Percentiles rank a stretch among this genome's conserved stretches.
These are phyloP conservation scores for Sminthurinus aureus DNA, from an alignment of 2,888 invertebrate species.

Conservation along the genomic window DNA sequence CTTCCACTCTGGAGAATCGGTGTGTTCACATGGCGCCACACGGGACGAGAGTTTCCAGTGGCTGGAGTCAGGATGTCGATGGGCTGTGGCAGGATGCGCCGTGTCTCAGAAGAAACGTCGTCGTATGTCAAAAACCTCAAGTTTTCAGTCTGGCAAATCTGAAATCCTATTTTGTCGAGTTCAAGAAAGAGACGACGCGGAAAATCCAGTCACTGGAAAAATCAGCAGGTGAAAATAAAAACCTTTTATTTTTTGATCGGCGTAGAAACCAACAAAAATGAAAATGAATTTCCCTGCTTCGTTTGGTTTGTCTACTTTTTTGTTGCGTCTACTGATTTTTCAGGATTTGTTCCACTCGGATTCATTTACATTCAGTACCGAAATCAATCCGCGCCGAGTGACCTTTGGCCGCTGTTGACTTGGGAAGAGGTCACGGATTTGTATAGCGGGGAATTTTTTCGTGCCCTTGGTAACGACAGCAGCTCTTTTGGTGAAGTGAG, in stretches of 20 bases:
- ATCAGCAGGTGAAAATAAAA: too few species aligned
- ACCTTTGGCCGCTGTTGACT: not conserved
- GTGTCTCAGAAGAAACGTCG: not conserved
- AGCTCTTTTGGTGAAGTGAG: not conserved
- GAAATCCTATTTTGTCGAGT: not conserved
- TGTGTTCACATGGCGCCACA: not conserved
- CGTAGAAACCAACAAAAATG: too few species aligned
- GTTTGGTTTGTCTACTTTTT: too few species aligned
- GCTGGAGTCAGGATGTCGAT: not conserved
- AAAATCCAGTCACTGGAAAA: not conserved
- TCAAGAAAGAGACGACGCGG: not conserved
- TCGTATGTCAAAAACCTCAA: not conserved
- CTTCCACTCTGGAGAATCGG: too few species aligned
- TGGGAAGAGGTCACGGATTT: not conserved
- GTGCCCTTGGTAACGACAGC: not conserved
- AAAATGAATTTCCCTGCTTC: too few species aligned
- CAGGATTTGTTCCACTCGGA: conserved; percentile 13
- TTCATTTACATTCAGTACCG: conserved; percentile 8
- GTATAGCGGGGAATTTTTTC: conserved; percentile 14
- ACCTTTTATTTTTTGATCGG: too few species aligned
- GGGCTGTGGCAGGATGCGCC: not conserved
- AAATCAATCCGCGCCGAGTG: not conserved
- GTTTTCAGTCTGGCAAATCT: not conserved
- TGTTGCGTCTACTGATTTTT: too few species aligned
- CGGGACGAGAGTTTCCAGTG: not conserved